Base-by-base conservation (phyloP, 2,797 vertebrate species). In the Miichthys miiuy region DNA sequence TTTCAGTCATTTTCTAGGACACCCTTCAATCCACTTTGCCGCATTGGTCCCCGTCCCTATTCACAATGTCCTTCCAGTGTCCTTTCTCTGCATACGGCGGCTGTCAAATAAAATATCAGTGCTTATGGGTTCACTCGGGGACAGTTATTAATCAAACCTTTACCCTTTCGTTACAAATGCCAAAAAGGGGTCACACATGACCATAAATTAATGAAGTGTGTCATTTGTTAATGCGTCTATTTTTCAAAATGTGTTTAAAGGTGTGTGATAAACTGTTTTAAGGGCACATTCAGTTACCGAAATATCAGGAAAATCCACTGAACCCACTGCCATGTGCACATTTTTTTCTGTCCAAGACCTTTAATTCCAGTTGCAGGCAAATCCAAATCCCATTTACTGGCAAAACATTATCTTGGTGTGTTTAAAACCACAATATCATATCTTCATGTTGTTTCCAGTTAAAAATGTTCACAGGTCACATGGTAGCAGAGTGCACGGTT, bases 1-100 rank as follows among this genome's bases (percentile, higher is more conserved):
- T 91, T 75, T 79, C 41, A 87, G 63, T 83, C 62, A 81, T 92
- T 94, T 94, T 95, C 91, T 94, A 93, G 95, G 92, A 90, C 93
- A 89, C 71, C 85, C 84, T 91, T 91, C 88, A 89, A 89, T 91
- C 88, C 79, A 87, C 85, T 92, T 91, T 84, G 83, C 82, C 61
- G 86, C 90, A 88, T 58, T 82, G 89, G 90, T 86, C 79, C 77
- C 57, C 44, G 80, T 91, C 90, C 88, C 87, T 75, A 56, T 92
- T 94, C 77, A 65, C 66, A 67, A 75, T 75, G 91, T 88, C 94
- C 93, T 95, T 95, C 80, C 60, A 54, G 27, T 82, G 91, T 89
- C 93, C 92, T 94, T 92, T 68, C 84, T 73, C 72, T 30, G 52
- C 56, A 64, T 27, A 79, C 7, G 5, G 58, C 54, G 58, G 56